Conservation (phyloP, 2,888 invertebrate species). For the Xylophagus ater region DNA sequence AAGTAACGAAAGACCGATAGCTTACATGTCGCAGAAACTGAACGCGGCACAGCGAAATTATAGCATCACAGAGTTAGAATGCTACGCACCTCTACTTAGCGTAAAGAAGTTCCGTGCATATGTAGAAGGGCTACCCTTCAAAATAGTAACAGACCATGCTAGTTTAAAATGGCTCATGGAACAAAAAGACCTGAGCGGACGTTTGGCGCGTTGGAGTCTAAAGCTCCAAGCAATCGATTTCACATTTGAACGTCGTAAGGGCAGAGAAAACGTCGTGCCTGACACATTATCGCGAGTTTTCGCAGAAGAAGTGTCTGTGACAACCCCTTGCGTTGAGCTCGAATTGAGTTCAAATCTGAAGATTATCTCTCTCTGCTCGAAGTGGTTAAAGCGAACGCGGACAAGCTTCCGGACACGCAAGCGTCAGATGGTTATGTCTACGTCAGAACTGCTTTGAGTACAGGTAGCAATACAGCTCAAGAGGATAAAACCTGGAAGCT, state of each 20-base stretch:
- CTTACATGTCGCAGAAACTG: constrained; percentile 9
- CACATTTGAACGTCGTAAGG: constrained; percentile 21
- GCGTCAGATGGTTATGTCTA: constrained; percentile 13
- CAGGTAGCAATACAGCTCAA: constrained; percentile 6
- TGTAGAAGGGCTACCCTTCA: constrained; percentile 20
- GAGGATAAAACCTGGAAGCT: constrained; percentile 16
- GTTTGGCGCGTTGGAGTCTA: constrained; percentile 20
- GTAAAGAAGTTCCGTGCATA: constrained; percentile 23
- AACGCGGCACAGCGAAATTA: constrained; percentile 8
- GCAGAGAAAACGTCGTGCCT: constrained; percentile 21
- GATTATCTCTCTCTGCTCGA: neutral
- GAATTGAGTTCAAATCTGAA: neutral
- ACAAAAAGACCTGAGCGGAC: constrained; percentile 22
- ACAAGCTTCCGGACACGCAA: constrained; percentile 12
- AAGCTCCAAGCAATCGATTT: constrained; percentile 19
- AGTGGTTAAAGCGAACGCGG: constrained; percentile 1
- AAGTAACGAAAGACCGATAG: constrained; percentile 6
- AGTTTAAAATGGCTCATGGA: constrained; percentile 22
- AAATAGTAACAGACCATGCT: constrained; percentile 21
- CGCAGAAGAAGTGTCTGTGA: constrained; percentile 2
- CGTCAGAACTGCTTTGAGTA: constrained; percentile 5
- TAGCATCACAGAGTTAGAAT: constrained; percentile 21
- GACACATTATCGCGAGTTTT: constrained; percentile 22
- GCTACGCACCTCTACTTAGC: constrained; percentile 20
- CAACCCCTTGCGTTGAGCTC: too few relatives aligned